These are phyloP conservation scores for Herminia tarsipennalis DNA, from an alignment of 2,888 invertebrate genomes.

Conservation along the genomic window DNA sequence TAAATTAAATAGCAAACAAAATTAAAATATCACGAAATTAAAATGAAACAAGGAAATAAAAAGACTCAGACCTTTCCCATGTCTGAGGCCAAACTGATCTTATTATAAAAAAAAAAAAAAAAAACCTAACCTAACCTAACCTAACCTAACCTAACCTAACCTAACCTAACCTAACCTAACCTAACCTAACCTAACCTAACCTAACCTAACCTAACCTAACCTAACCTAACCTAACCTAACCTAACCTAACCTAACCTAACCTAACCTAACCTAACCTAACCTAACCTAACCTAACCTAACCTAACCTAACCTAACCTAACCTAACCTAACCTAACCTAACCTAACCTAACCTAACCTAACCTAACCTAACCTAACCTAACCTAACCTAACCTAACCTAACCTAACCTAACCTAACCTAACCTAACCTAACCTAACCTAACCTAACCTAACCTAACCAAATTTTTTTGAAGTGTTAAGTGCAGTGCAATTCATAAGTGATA, in stretches of 20 bases:
- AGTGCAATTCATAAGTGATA: too few relatives aligned
- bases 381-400: constrained; percentile 22
- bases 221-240: constrained; percentile 48
- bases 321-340: constrained; percentile 32
- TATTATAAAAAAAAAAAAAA: too few relatives aligned
- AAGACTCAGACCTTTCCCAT: too few relatives aligned
- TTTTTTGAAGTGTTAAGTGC: too few relatives aligned
- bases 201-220: constrained; percentile 46
- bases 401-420: constrained; percentile 15
- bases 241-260: constrained; percentile 49
- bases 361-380: constrained; percentile 33
- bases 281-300: constrained; percentile 32
- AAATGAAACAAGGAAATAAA: too few relatives aligned
- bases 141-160: constrained; percentile 44
- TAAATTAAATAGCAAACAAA: too few relatives aligned
- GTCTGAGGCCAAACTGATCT: too few relatives aligned
- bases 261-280: constrained; percentile 41
- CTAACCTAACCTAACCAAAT: constrained; percentile 24
- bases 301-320: constrained; percentile 27
- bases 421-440: constrained; percentile 22
- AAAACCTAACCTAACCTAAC: constrained; percentile 42
- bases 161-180: constrained; percentile 46
- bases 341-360: constrained; percentile 31
- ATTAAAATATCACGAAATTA: too few relatives aligned
- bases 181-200: constrained; percentile 45